These are phyloP conservation scores for Idaea straminata DNA, from an alignment of 2,888 invertebrate genomes.

Conservation along the genomic window DNA sequence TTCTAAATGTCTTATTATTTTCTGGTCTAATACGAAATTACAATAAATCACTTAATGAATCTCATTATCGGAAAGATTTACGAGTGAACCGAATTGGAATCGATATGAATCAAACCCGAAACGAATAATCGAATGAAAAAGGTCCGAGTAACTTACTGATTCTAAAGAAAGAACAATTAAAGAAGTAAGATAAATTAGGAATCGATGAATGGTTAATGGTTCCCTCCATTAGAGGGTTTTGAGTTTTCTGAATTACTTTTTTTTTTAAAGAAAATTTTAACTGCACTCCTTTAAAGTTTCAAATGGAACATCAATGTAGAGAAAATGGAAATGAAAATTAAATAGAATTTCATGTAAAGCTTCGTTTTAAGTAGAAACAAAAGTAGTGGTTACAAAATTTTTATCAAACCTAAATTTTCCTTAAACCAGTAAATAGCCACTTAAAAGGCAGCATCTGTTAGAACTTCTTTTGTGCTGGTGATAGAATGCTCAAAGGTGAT, in stretches of 20 bases:
- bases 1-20: slow-evolving; percentile 11
- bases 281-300: slow-evolving; percentile 63
- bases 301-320: slow-evolving; percentile 39
- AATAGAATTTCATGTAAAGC: background rate
- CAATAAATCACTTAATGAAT: slow-evolving; percentile 33
- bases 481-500: too few species aligned
- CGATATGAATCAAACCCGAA: slow-evolving; percentile 45
- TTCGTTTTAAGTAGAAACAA: too few species aligned
- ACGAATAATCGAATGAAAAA: slow-evolving; percentile 39
- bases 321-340: slow-evolving; percentile 24
- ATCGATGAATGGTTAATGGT: slow-evolving; percentile 77
- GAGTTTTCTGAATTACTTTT: slow-evolving; percentile 61
- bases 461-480: too few species aligned
- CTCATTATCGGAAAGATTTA: slow-evolving; percentile 51
- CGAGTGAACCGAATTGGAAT: slow-evolving; percentile 52
- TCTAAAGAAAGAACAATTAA: slow-evolving; percentile 66
- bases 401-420: too few species aligned
- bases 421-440: too few species aligned
- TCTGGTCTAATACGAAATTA: slow-evolving; percentile 27
- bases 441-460: too few species aligned
- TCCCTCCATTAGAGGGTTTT: slow-evolving; percentile 72
- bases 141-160: slow-evolving; percentile 56
- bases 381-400: too few species aligned
- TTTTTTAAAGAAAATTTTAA: slow-evolving; percentile 62
- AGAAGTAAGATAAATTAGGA: slow-evolving; percentile 73